Evolutionary conservation across 2,113 vertebrate genomes (phyloP), one percentile per base, ranked within the genome.

Genomic region (Otolemur garnettii): DNA sequence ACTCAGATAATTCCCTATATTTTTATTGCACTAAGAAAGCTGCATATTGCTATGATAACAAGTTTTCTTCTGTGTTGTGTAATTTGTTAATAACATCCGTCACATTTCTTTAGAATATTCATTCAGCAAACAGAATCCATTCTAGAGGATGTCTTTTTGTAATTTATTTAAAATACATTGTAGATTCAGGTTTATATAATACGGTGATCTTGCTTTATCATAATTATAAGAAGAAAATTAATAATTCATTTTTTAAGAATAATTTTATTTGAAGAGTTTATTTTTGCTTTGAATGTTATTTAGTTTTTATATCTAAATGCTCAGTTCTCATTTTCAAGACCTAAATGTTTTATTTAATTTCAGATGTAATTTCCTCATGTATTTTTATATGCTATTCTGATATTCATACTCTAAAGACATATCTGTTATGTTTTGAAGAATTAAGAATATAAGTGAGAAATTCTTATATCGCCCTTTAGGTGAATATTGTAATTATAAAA

Each of bases 231-330:
- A 93, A 62, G 28, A 95, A 71, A 95, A 91, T 88, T 64, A 92
- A 5, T 92, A 53, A 93, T 96, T 97, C 38, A 91, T 92, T 96
- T 30, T 96, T 75, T 83, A 53, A 92, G 95, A 17, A 91, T 79
- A 7, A 69, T 86, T 14, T 87, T 35, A n/a, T 74, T 93, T 87
- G 64, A 89, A 69, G 80, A 91, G 75, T 55, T 26, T 78, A 86
- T 68, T 86, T 95, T 97, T 87, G 45, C 19, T 22, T 87, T 77
- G 59, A 83, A 90, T 91, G 0, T 35, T 93, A 2, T 80, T 96
- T 89, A 42, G 1, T 9, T 92, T 64, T 97, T 91, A 72, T 28
- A 83, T 85, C 55, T 94, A 33, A 95, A 69, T 96, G 53, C 86
- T 96, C 2, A 2, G 8, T 21, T 3, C 55, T 62, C 83, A 35